A percentile compares a stretch with the other conserved stretches of the same genome.
phyloP scores from a whole-genome alignment of 2,888 invertebrate species.

The Catocala fraxini region DNA sequence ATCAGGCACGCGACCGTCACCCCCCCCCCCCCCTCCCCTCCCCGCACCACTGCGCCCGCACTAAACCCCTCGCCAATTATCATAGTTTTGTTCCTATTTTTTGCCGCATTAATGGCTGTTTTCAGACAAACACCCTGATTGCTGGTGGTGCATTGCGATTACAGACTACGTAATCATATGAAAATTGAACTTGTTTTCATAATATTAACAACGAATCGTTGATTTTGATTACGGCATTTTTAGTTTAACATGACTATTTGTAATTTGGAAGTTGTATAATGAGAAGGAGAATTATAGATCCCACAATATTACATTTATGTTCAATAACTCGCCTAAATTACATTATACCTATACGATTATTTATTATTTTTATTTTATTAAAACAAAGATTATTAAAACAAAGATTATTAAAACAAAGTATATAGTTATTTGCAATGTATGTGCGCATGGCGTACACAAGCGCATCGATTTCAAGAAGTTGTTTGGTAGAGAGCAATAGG shows the following conservation, averaged over 20 bases:
- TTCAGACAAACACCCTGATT: slow-evolving; percentile 53
- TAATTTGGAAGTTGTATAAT: too few relatives aligned
- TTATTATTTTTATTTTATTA: too few relatives aligned
- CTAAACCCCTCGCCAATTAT: slow-evolving; percentile 70
- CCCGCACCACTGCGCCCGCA: slow-evolving; percentile 41
- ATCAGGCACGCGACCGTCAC: slow-evolving; percentile 84
- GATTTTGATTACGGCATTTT: not conserved
- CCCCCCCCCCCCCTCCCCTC: slow-evolving; percentile 55
- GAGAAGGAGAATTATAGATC: too few relatives aligned
- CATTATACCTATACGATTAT: too few relatives aligned
- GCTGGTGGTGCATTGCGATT: slow-evolving; percentile 52
- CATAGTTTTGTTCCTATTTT: slow-evolving; percentile 75
- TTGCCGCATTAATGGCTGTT: slow-evolving; percentile 62
- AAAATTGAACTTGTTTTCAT: slow-evolving; percentile 9
- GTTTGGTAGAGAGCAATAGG: not conserved
- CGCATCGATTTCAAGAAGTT: not conserved
- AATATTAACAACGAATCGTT: not conserved
- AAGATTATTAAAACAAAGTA: too few relatives aligned
- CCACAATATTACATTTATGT: too few relatives aligned
- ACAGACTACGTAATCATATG: slow-evolving; percentile 21
- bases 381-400: too few relatives aligned
- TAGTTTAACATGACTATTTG: not conserved
- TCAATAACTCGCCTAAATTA: too few relatives aligned
- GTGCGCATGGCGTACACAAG: too few relatives aligned
- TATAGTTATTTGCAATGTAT: too few relatives aligned